Conservation (phyloP, 2,113 vertebrate genomes). For the Marmota flaviventris region DNA sequence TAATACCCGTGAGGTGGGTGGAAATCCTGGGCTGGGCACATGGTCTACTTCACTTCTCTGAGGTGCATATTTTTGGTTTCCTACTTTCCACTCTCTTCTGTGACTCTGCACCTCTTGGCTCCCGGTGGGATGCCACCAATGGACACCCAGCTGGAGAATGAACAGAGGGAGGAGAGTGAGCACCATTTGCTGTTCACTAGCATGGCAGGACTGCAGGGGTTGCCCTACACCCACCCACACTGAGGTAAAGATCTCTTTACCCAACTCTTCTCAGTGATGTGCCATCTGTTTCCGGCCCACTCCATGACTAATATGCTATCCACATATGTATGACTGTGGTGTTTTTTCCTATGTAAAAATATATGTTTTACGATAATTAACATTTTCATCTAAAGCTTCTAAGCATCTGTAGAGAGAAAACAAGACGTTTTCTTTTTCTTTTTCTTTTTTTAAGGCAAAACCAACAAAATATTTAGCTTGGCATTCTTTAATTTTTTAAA, state of each 20-base stretch:
- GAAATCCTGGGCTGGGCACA: background rate
- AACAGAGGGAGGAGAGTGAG: background rate
- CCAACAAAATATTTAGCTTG: constrained; percentile 73
- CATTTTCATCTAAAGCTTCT: constrained; percentile 59
- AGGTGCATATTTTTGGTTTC: background rate
- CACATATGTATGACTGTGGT: constrained; percentile 5
- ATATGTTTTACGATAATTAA: constrained; percentile 69
- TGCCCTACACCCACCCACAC: background rate
- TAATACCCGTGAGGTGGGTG: background rate
- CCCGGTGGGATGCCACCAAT: background rate
- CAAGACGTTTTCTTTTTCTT: background rate
- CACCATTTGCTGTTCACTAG: background rate
- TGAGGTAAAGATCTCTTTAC: background rate
- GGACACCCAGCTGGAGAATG: background rate
- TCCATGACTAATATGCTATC: constrained; percentile 53
- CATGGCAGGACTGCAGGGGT: too few relatives aligned
- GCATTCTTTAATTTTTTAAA: constrained; percentile 57
- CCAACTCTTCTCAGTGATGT: background rate
- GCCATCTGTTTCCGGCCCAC: constrained; percentile 23
- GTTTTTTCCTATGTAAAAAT: constrained; percentile 48
- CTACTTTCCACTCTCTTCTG: background rate
- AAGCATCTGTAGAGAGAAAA: constrained; percentile 60
- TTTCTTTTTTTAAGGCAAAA: background rate
- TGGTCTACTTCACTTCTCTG: background rate
- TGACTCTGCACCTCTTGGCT: background rate